phyloP scores from a whole-genome alignment of 2,113 vertebrate species.

The Ailurus styani region DNA sequence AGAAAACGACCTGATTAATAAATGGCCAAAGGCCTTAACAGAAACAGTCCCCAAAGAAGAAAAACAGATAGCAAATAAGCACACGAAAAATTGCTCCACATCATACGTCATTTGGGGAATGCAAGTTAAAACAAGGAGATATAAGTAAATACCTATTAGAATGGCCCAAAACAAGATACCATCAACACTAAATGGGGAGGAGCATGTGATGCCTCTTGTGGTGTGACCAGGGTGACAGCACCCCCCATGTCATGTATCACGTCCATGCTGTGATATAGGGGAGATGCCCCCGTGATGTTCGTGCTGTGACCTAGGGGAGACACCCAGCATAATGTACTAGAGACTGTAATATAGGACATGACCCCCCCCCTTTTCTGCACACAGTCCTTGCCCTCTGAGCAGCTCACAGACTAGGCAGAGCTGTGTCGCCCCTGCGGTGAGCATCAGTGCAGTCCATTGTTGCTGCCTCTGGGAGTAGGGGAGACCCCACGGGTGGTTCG shows the following conservation, averaged over 20 bases:
- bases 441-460: too few relatives aligned
- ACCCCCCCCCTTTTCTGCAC: background rate
- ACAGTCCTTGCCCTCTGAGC: too few relatives aligned
- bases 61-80: background rate
- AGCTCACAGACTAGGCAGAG: background rate
- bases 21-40: background rate
- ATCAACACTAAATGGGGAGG: background rate
- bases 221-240: background rate
- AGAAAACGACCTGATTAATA: background rate
- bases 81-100: background rate
- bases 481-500: background rate
- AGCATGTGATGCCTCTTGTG: background rate
- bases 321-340: background rate
- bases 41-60: background rate
- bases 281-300: background rate
- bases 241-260: background rate
- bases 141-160: background rate
- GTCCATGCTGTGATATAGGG: fast-evolving
- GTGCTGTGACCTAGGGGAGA: too few relatives aligned
- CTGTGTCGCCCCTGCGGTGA: background rate
- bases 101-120: background rate
- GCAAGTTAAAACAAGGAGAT: background rate
- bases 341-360: background rate
- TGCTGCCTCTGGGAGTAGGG: background rate
- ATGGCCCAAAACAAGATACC: background rate